Base-by-base conservation (phyloP, 1,140 invertebrate genomes). In the Contarinia nasturtii region DNA sequence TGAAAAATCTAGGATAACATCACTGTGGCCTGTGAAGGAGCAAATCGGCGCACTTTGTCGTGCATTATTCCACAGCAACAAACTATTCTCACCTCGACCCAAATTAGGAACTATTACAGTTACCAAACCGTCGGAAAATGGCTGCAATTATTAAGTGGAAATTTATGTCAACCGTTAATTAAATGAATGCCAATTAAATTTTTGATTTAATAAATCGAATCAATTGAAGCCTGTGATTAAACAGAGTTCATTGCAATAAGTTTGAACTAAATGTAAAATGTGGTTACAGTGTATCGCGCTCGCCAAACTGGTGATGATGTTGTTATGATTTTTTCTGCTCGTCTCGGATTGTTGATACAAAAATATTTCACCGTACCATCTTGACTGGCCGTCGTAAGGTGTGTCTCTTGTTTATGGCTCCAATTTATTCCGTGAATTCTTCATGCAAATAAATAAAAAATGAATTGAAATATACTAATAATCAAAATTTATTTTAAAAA, bases 281-380 rank as follows among this genome's bases (percentile, higher is more conserved):
- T 44, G 52, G 53, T 65, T 72, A 84, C 81, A 33, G 86, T 88
- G 57, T 86, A 92, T 59, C 86, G 76, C 8, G 90, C 90, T 63
- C 87, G 76, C 90, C 91, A 95, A 1, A 95, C 89, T 5, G 91
- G 90, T 37, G 85, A 83, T 53, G 79, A 76, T 8, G 87, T 84
- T 47, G 77, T 83, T 37, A 95, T 74, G 48, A 82, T 76, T 65
- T 76, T 85, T 59, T 91, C 86, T 10, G 82, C 74, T 55, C 79
- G 75, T 52, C 81, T 70, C 8, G 85, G 80, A 73, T 83, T 87
- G 37, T 75, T 81, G 10, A 86, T 82, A 64, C 94, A 87, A 71
- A 93, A 94, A 61, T 93, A 89, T 68, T 93, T 93, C 2, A 95
- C 89, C 40, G 86, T 87, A 51, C 85, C 82, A 69, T 96, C 91